phyloP scores from a whole-genome alignment of 2,888 invertebrate species.

The Perizoma flavofasciatum region DNA sequence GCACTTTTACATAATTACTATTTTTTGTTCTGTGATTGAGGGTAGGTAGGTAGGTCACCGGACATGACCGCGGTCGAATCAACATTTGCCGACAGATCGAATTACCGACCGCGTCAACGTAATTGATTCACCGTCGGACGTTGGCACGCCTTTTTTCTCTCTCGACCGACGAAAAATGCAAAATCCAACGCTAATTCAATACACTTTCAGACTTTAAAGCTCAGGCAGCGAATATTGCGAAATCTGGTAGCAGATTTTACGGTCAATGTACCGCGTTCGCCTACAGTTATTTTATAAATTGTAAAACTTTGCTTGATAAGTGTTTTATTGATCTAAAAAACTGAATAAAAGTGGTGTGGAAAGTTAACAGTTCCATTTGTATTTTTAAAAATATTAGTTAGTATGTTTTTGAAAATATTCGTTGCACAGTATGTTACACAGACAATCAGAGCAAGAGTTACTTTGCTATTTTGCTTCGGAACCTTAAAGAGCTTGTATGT shows the following conservation, averaged over 20 bases:
- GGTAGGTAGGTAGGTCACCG: constrained; percentile 50
- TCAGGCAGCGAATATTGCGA: constrained; percentile 33
- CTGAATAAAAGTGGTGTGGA: too few relatives aligned
- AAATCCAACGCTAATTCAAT: constrained; percentile 75
- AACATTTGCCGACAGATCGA: constrained; percentile 80
- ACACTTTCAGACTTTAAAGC: constrained; percentile 51
- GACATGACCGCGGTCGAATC: constrained; percentile 72
- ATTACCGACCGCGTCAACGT: constrained; percentile 76
- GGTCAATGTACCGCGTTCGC: not conserved
- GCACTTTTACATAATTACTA: constrained; percentile 1
- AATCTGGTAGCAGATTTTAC: constrained; percentile 39
- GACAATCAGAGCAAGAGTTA: too few relatives aligned
- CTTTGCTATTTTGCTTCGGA: too few relatives aligned
- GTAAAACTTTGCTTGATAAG: too few relatives aligned
- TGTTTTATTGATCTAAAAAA: too few relatives aligned
- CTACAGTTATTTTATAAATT: too few relatives aligned
- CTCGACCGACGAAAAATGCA: constrained; percentile 56
- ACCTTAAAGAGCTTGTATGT: too few relatives aligned
- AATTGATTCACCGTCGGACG: constrained; percentile 74
- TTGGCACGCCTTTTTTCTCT: constrained; percentile 69
- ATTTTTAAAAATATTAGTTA: too few relatives aligned
- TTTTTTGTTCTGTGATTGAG: constrained; percentile 12
- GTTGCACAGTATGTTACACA: too few relatives aligned
- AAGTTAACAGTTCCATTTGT: too few relatives aligned
- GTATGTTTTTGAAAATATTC: too few relatives aligned